Evolutionary conservation across 2,888 invertebrate species (phyloP), one percentile per base, ranked within the genome.

Genomic region (Drosophila monieri): DNA sequence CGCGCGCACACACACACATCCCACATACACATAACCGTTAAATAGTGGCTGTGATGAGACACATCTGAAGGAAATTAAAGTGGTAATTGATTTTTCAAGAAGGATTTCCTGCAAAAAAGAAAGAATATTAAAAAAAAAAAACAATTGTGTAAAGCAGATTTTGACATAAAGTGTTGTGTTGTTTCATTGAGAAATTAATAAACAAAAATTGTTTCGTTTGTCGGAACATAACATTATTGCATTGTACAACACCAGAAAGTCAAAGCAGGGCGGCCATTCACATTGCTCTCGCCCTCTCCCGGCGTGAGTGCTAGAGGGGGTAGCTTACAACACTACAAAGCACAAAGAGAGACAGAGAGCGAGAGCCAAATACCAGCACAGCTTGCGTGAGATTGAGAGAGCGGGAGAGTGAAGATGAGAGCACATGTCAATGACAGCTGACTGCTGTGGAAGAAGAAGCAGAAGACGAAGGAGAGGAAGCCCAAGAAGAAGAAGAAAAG

Each of bases 391-490:
- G 52, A 41, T 51, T 30, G 54, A 14, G 44, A 18, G 30, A 10
- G 37, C 41, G 46, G 37, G 72, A 62, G 43, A n/a, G n/a, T n/a
- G n/a, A 57, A 69, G 43, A 57, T 53, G 55, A 58, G 76, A 53
- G 57, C 59, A 37, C 64, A 58, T 81, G 85, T 80, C 85, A 65
- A 84, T 75, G 81, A 78, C 81, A 83, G 81, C 81, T 83, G 81
- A 83, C 78, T 83, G 85, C 53, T 76, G 66, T 67, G 65, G 60
- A 64, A 68, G 48, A 77, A 57, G 49, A 30, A 53, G 53, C 35
- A 49, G 67, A 52, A 48, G 46, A 44, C 49, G 18, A 55, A 43
- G 44, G 18, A 46, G n/a, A 46, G 21, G 27, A 14, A 44, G 18
- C 23, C 32, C 27, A 67, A 48, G 15, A 32, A 39, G 35, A 51